A percentile compares a stretch with the other conserved stretches of the same genome.
phyloP scores from a whole-genome alignment of 92 coral and sea anemone species.

The Zoanthus gigantus region DNA sequence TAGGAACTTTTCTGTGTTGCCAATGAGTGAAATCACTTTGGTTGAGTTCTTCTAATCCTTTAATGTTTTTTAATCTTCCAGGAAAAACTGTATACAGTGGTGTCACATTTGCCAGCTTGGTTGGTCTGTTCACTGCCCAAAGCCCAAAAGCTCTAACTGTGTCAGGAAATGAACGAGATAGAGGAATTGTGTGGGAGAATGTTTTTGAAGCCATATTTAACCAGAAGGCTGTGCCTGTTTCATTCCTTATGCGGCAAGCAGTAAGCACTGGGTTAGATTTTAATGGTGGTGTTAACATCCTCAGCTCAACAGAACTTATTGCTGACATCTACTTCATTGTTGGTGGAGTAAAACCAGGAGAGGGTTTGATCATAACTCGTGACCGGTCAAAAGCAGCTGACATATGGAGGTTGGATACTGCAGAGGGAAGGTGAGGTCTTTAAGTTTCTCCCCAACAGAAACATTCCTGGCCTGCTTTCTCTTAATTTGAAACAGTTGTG shows the following conservation, averaged over 20 bases:
- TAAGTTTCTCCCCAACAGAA: too few relatives aligned
- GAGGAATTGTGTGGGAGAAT: constrained; percentile 82
- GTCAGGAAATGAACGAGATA: constrained; percentile 83
- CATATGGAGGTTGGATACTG: constrained; percentile 72
- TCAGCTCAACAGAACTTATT: constrained; percentile 64
- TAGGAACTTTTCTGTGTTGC: too few relatives aligned
- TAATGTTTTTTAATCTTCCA: not conserved
- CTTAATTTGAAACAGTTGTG: too few relatives aligned
- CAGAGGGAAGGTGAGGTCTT: constrained; percentile 46
- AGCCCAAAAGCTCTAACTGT: constrained; percentile 77
- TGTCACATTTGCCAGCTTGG: constrained; percentile 81
- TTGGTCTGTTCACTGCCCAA: constrained; percentile 90
- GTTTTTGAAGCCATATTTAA: constrained; percentile 78
- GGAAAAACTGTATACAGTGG: constrained; percentile 90
- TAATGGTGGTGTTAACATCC: constrained; percentile 58
- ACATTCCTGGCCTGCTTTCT: too few relatives aligned
- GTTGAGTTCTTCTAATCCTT: not conserved
- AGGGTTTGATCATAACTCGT: constrained; percentile 89
- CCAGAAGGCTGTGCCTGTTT: constrained; percentile 77
- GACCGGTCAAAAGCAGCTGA: constrained; percentile 64
- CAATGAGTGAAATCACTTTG: too few relatives aligned
- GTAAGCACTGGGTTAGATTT: constrained; percentile 75
- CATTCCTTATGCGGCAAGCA: constrained; percentile 71
- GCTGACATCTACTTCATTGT: constrained; percentile 83
- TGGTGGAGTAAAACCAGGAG: constrained; percentile 80